A percentile compares a stretch with the other conserved stretches of the same genome.
These are phyloP conservation scores for Willowsia nigromaculata DNA, from an alignment of 2,888 invertebrate species.

Conservation along the genomic window DNA sequence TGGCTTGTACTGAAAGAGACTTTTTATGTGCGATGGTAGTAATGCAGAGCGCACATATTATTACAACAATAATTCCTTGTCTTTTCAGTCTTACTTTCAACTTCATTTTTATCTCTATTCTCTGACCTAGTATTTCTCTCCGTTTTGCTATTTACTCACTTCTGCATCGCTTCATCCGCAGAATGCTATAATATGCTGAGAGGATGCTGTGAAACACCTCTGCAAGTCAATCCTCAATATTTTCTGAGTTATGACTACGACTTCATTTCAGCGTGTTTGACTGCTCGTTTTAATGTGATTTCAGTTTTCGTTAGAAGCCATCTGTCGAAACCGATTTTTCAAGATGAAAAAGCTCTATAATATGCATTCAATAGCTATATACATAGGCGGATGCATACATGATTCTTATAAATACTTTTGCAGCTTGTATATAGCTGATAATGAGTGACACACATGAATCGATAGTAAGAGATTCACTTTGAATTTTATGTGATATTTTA, in stretches of 20 bases:
- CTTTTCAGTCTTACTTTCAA: constrained; percentile 43
- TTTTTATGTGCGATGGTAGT: not conserved
- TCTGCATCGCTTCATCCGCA: no score
- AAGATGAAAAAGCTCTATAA: not conserved
- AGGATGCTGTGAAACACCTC: not conserved
- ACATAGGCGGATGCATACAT: no score
- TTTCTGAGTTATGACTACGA: not conserved
- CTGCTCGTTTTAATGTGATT: not conserved
- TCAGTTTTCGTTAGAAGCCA: constrained; percentile 3
- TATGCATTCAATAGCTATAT: no score
- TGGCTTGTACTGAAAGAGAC: not conserved
- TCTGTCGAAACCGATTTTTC: constrained; percentile 24
- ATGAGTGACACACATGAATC: no score
- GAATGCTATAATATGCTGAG: not conserved
- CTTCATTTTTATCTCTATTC: not conserved
- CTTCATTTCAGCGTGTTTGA: not conserved
- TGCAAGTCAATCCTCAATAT: constrained; percentile 1
- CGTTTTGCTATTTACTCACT: not conserved
- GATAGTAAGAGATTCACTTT: no score
- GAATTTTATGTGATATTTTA: not conserved
- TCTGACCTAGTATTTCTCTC: constrained; percentile 39
- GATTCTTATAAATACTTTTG: no score
- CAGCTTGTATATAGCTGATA: no score
- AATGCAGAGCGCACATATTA: not conserved
- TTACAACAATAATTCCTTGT: constrained; percentile 33